These are phyloP conservation scores for Pseudomyrmex sp. DNA, from an alignment of 1,140 invertebrate species.

Conservation along the genomic window DNA sequence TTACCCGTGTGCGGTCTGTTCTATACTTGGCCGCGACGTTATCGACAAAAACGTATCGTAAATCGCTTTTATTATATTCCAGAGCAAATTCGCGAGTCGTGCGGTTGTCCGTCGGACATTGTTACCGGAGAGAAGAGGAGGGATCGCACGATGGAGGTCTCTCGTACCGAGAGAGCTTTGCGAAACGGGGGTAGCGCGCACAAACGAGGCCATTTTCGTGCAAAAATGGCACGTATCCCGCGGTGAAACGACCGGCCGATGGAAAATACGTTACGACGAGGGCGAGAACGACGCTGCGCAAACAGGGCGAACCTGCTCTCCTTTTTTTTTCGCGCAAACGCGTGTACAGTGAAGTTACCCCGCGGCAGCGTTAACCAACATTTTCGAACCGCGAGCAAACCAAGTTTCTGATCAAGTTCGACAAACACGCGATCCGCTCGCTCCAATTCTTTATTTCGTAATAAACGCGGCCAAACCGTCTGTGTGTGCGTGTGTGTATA, in stretches of 20 bases:
- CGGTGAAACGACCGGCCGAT: constrained; percentile 59
- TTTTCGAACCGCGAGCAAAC: constrained; percentile 52
- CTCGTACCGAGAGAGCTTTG: constrained; percentile 3
- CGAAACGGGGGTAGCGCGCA: constrained; percentile 8
- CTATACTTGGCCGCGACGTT: constrained; percentile 10
- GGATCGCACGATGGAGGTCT: constrained; percentile 13
- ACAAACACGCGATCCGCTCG: constrained; percentile 49
- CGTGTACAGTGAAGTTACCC: constrained; percentile 13
- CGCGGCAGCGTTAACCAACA: constrained; percentile 28
- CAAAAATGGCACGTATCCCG: constrained; percentile 67
- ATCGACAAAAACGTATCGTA: constrained; percentile 33
- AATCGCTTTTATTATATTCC: constrained; percentile 65
- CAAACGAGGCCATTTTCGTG: constrained; percentile 72
- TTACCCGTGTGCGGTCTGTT: constrained; percentile 13
- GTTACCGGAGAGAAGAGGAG: not conserved
- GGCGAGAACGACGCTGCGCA: constrained; percentile 18
- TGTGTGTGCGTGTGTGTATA: not conserved
- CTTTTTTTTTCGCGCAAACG: not conserved
- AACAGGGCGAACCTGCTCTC: not conserved
- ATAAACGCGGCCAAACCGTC: constrained; percentile 6
- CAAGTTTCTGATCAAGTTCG: constrained; percentile 49
- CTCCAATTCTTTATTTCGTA: constrained; percentile 21
- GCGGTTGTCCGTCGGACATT: constrained; percentile 61
- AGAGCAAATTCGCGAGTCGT: constrained; percentile 62
- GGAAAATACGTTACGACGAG: constrained; percentile 66